Evolutionary conservation across 53 echinoderm and acorn worm species (phyloP).

Genomic region (Luidia sarsii): DNA sequence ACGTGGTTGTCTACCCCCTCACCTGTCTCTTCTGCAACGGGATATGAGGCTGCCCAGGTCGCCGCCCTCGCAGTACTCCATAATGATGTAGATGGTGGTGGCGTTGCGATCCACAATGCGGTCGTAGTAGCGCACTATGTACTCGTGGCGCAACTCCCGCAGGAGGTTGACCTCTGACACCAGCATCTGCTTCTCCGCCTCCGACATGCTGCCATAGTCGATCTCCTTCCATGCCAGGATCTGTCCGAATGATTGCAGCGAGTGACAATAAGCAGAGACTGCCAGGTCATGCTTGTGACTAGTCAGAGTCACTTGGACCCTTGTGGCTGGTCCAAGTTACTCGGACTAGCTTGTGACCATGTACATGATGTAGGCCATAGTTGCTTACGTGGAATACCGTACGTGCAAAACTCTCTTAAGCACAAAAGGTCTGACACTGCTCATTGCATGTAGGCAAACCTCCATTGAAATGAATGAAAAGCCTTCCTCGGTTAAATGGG

Average conservation of each 20-base stretch:
- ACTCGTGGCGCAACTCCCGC: conserved; percentile 84
- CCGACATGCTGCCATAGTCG: conserved; percentile 93
- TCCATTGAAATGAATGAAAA: no score
- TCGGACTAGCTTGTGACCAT: no score
- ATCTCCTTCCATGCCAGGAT: conserved; percentile 97
- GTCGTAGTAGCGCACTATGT: conserved; percentile 96
- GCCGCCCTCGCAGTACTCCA: conserved; percentile 99
- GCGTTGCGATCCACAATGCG: conserved; percentile 79
- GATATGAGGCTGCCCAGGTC: conserved; percentile 89
- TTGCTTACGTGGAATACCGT: no score
- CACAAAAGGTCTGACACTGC: no score
- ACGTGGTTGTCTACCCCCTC: no score
- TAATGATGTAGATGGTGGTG: conserved; percentile 94
- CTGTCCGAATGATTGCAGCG: conserved; percentile 21
- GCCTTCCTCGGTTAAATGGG: no score
- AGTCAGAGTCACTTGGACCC: no score
- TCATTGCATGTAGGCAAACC: no score
- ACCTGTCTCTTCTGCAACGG: conserved; percentile 91
- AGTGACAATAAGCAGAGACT: neutral
- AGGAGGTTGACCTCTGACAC: conserved; percentile 98
- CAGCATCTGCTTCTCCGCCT: conserved; percentile 91
- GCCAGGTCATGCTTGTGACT: no score
- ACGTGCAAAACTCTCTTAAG: no score
- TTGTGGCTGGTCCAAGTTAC: no score
- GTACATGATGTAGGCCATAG: no score